Base-by-base conservation (phyloP, 2,797 vertebrate genomes). In the Alauda arvensis region DNA sequence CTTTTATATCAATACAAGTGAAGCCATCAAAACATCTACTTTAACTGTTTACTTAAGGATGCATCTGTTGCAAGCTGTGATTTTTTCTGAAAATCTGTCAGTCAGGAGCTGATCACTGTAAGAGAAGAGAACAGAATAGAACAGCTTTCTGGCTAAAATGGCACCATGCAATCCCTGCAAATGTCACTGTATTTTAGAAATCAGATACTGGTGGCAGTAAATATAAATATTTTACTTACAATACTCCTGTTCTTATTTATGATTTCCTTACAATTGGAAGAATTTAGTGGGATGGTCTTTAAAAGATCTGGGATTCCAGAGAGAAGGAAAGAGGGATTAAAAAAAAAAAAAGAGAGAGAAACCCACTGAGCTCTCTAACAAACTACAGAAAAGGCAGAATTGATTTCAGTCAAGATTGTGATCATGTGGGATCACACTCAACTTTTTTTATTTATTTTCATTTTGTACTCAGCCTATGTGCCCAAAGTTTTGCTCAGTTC, bases 11-110 rank as follows among this genome's bases (percentile, higher is more conserved):
- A 88, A 70, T 84, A 85, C 53, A 92, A 89, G 37, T 48, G 33
- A 93, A 89, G 53, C 63, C 70, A 93, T 85, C 90, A 90, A 85
- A 94, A 95, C 57, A 86, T 83, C 90, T 69, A 84, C 77, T 93
- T 86, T 51, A 91, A 72, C 89, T 93, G 75, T 92, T 95, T 95
- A 92, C 87, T 94, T 84, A 80, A 84, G 72, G 57, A 74, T 76
- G 51, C 74, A 88, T 92, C 81, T 94, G 80, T 56, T 89, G 42
- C 78, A 89, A 93, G 80, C 81, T 92, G 80, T n/a, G 71, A 76
- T 88, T 91, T 87, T 88, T 78, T 77, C 46, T 60, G 10, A 42
- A 93, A 93, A 87, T 76, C 71, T 94, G 82, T 92, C 82, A 87
- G 56, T 69, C 52, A 86, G 67, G 37, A 89, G 51, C 65, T 76